Evolutionary conservation across 2,888 invertebrate genomes (phyloP).

Genomic region (Pterobdella sp.): DNA sequence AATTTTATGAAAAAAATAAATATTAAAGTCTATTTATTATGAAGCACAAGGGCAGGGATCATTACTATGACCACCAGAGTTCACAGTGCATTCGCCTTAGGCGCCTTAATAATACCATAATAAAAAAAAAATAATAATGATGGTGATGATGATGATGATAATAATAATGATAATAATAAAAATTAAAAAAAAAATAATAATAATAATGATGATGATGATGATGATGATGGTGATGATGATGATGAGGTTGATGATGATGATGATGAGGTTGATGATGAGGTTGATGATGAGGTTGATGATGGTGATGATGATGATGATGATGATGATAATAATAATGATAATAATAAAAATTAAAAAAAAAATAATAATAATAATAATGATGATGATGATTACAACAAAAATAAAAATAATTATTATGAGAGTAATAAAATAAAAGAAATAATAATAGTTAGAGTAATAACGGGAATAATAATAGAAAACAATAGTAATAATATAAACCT

Average conservation of each 20-base stretch:
- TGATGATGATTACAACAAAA: background rate
- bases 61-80: too few relatives aligned
- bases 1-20: too few relatives aligned
- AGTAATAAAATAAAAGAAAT: background rate
- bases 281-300: background rate
- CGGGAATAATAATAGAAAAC: background rate
- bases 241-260: conserved; percentile 2
- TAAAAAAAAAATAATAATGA: conserved; percentile 10
- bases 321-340: conserved; percentile 8
- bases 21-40: too few relatives aligned
- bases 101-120: too few relatives aligned
- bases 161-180: background rate
- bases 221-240: conserved; percentile 10
- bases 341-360: background rate
- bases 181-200: conserved; percentile 1
- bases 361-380: background rate
- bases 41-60: too few relatives aligned
- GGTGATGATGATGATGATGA: conserved; percentile 14
- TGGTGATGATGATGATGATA: conserved; percentile 15
- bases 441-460: background rate
- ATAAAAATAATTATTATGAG: too few relatives aligned
- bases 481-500: background rate
- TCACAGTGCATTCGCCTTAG: too few relatives aligned
- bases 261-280: background rate
- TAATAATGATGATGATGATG: conserved; percentile 7